phyloP scores from a whole-genome alignment of 1,140 invertebrate species.

The Metaphire vulgaris region DNA sequence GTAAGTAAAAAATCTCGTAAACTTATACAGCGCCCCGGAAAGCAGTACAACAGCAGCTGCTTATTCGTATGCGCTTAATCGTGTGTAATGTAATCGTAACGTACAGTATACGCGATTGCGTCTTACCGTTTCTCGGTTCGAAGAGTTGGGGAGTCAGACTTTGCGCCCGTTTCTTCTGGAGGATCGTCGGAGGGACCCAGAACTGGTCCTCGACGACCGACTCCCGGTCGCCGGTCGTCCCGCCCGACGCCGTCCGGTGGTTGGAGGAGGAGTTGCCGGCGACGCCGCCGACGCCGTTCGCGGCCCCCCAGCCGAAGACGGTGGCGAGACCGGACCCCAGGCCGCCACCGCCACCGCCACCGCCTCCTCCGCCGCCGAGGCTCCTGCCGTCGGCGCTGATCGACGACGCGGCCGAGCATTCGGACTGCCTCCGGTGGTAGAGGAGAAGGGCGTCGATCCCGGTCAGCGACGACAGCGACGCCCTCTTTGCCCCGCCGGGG shows the following conservation, averaged over 20 bases:
- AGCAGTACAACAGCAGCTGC: no score
- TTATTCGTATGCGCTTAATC: no score
- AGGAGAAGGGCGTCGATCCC: background rate
- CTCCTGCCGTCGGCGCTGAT: no score
- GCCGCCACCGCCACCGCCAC: background rate
- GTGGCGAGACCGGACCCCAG: background rate
- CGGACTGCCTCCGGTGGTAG: background rate
- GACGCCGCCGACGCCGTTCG: no score
- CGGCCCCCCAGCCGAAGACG: background rate
- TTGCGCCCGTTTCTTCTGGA: slow-evolving; percentile 30
- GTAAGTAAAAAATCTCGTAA: no score
- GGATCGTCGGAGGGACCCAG: slow-evolving; percentile 33
- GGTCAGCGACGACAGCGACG: no score
- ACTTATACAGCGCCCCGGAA: no score
- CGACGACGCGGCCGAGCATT: no score
- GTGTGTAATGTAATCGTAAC: background rate
- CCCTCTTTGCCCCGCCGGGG: no score
- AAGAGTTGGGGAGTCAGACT: slow-evolving; percentile 26
- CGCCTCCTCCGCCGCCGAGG: no score
- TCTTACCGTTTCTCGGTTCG: background rate
- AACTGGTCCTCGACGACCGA: slow-evolving; percentile 26
- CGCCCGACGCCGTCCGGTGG: no score
- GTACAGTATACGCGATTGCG: no score
- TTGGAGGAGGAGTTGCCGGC: background rate
- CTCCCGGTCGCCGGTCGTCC: background rate